phyloP scores from a whole-genome alignment of 2,888 invertebrate species.

The Cosmopolites sordidus region DNA sequence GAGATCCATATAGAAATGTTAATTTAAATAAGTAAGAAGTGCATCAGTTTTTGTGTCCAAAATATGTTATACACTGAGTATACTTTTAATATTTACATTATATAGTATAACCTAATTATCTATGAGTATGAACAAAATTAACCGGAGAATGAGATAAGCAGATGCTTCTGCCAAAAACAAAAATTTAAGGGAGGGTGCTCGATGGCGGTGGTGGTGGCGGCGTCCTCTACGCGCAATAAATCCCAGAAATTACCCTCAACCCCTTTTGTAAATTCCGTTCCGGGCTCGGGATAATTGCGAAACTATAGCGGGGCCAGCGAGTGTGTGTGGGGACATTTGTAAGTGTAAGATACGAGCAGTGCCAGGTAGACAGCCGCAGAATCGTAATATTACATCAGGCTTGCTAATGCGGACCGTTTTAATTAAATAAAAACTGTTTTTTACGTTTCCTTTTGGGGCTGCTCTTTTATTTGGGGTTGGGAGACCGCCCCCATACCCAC shows the following conservation, averaged over 20 bases:
- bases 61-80: too few species aligned
- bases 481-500: background rate
- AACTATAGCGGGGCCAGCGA: slow-evolving; percentile 46
- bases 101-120: too few species aligned
- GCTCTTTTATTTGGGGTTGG: slow-evolving; percentile 1
- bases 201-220: too few species aligned
- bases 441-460: slow-evolving; percentile 35
- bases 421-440: slow-evolving; percentile 45
- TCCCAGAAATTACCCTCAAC: slow-evolving; percentile 26
- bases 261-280: slow-evolving; percentile 24
- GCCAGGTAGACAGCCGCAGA: slow-evolving; percentile 39
- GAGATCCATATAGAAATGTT: too few species aligned
- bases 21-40: too few species aligned
- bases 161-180: too few species aligned
- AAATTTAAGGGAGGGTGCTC: too few species aligned
- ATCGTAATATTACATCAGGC: slow-evolving; percentile 37
- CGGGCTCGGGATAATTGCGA: slow-evolving; percentile 48
- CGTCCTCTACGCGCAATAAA: slow-evolving; percentile 16
- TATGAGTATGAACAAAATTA: too few species aligned
- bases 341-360: slow-evolving; percentile 37
- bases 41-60: too few species aligned
- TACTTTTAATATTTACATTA: too few species aligned
- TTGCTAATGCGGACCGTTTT: slow-evolving; percentile 42
- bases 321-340: slow-evolving; percentile 47
- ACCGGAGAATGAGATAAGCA: too few species aligned